These are phyloP conservation scores for Caenorhabditis becei DNA, from an alignment of 2,888 invertebrate genomes.

Conservation along the genomic window DNA sequence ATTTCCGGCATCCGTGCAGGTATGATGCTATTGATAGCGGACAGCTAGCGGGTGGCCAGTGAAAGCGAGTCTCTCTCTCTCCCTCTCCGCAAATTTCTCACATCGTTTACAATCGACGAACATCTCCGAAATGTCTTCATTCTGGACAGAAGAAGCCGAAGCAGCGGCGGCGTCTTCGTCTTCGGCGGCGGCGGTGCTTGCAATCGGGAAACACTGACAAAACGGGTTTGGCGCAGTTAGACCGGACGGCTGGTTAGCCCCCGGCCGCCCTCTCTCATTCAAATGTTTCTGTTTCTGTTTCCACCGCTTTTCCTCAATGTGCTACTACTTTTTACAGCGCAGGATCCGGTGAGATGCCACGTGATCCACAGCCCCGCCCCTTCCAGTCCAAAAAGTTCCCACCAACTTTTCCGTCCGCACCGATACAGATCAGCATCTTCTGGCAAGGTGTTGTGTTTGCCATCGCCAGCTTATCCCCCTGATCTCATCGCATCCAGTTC, in stretches of 20 bases:
- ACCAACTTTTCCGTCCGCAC: too few species aligned
- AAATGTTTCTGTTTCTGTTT: conserved; percentile 37
- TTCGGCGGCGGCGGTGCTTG: conserved; percentile 5
- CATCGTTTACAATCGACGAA: conserved; percentile 60
- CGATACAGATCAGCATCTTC: background rate
- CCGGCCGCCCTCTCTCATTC: conserved; percentile 41
- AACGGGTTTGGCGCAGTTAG: conserved; percentile 50
- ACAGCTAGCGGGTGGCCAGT: conserved; percentile 17
- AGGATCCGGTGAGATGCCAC: background rate
- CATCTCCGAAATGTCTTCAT: conserved; percentile 52
- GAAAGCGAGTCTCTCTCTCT: conserved; percentile 24
- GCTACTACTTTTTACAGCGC: too few species aligned
- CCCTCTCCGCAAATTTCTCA: conserved; percentile 35
- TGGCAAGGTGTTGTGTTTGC: conserved; percentile 2
- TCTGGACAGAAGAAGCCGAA: conserved; percentile 28
- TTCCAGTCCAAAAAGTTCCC: background rate
- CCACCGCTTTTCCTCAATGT: conserved; percentile 27
- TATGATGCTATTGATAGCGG: conserved; percentile 52
- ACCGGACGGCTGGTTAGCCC: conserved; percentile 51
- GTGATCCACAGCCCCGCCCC: background rate
- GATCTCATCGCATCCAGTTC: background rate
- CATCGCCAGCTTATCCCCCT: background rate
- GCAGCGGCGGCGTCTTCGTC: conserved; percentile 12
- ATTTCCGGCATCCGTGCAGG: too few species aligned
- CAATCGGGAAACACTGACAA: conserved; percentile 40